Evolutionary conservation across 2,113 vertebrate genomes (phyloP).

Genomic region (Pipra filicauda): DNA sequence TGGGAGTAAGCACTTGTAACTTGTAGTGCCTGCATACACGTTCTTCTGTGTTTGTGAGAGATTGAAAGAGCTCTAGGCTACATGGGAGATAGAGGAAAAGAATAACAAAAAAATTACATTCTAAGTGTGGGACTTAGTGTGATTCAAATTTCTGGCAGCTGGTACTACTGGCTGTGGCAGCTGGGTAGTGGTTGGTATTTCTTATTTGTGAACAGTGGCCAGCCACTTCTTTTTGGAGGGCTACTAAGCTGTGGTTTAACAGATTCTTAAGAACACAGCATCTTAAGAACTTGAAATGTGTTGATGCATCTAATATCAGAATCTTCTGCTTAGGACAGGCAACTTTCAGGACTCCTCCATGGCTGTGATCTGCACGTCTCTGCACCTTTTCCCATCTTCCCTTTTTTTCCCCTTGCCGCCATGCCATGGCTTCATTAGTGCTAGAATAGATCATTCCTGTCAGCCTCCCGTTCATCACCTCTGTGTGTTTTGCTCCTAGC

Average conservation of each 20-base stretch:
- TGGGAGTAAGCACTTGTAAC: not conserved
- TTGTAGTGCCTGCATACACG: not conserved
- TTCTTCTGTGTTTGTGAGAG: not conserved
- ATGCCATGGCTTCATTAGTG: not conserved
- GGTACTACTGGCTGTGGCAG: not conserved
- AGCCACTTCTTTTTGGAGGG: not conserved
- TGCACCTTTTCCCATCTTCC: not conserved
- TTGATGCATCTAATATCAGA: not conserved
- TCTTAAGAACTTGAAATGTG: slow-evolving; percentile 32
- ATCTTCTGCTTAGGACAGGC: slow-evolving; percentile 16
- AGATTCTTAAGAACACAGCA: not conserved
- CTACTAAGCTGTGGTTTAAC: not conserved
- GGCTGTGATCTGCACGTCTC: slow-evolving; percentile 37
- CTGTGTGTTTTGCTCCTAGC: slow-evolving; percentile 41
- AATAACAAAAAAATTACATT: not conserved
- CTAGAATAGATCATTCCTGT: slow-evolving; percentile 24
- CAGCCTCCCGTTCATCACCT: not conserved
- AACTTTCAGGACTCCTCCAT: not conserved
- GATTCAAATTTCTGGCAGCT: not conserved
- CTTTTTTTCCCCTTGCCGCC: not conserved
- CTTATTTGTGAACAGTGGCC: not conserved
- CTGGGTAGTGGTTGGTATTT: not conserved
- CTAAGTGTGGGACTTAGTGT: not conserved
- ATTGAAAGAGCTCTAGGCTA: not conserved
- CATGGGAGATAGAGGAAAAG: not conserved